These are phyloP conservation scores for Meriones unguiculatus DNA, from an alignment of 2,113 vertebrate genomes.

Conservation along the genomic window DNA sequence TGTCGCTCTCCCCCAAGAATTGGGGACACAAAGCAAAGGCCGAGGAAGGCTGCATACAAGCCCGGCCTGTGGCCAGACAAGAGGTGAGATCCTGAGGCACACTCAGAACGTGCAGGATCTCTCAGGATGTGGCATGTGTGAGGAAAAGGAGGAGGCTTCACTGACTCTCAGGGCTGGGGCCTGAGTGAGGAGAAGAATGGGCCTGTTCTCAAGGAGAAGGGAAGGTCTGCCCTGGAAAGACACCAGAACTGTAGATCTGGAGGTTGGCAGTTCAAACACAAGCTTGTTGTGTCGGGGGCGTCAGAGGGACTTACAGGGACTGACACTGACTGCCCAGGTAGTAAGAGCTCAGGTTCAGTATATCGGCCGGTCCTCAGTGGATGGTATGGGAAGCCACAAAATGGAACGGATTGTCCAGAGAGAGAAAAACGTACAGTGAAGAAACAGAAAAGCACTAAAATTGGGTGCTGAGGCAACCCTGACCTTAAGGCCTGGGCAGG, in stretches of 20 bases:
- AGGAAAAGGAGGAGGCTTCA: fast-evolving
- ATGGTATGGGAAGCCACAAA: not conserved
- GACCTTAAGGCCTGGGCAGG: not conserved
- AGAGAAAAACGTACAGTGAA: not conserved
- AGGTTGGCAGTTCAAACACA: not conserved
- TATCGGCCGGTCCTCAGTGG: not conserved
- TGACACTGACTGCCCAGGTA: not conserved
- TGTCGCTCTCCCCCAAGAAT: not conserved
- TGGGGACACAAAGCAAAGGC: fast-evolving
- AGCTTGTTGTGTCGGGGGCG: fast-evolving
- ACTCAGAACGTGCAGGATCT: not conserved
- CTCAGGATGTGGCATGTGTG: fast-evolving
- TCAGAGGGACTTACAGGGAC: not conserved
- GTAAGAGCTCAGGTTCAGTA: not conserved
- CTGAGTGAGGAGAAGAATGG: not conserved
- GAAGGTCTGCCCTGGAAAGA: too few relatives aligned
- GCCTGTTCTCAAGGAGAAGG: not conserved
- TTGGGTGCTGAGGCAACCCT: not conserved
- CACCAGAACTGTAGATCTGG: not conserved
- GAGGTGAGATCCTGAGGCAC: not conserved
- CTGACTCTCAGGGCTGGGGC: not conserved
- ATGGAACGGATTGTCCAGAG: not conserved
- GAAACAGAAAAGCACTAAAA: not conserved
- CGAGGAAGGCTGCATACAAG: too few relatives aligned
- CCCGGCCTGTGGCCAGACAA: not conserved